Base-by-base conservation (phyloP, 2,888 invertebrate genomes). In the Julus scanicus region DNA sequence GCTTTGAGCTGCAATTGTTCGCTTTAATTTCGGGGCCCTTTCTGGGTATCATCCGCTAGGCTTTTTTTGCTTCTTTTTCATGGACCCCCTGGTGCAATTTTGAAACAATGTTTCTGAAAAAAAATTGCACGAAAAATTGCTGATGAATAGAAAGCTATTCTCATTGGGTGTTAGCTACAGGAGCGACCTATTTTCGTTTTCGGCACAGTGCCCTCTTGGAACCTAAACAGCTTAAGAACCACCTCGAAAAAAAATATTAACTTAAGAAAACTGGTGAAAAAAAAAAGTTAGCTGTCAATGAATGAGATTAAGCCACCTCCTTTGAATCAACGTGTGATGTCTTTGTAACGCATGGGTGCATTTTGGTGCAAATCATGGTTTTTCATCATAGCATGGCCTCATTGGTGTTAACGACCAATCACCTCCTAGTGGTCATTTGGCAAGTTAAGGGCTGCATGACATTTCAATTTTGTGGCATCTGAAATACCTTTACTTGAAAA, bases 71-170 rank as follows among this genome's bases (percentile, higher is more conserved):
- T 71, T 71, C 17, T 57, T 57, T 71, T 71, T 71, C 63, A 8
- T 9, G n/a, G 63, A 17, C 63, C 63, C 63, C 63, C 63, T 71
- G 29, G 71, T 71, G 71, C 71, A 71, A 71, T 71, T 71, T 71
- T 71, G 71, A 71, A 71, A 71, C 86, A 86, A 49, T 39, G 86
- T 44, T 85, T n/a, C 39, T 4, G 44, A 85, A 40, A 85, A 86
- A 49, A 49, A 49, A 2, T 86, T 20, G 53, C 48, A 49, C 48
- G 53, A 49, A 49, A 86, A 8, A 29, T 39, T 20, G 53, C 4
- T 20, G 53, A 29, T 86, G 86, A 86, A 85, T 48, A 85, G 85
- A 85, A 84, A n/a, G 48, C 71, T 71, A 13, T 49, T 49, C 71
- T 49, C 11, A 29, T 13, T 29, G 86, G 53, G 86, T 49, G 53